Conservation (phyloP, 1,140 invertebrate genomes). For the Cotesia glomerata region DNA sequence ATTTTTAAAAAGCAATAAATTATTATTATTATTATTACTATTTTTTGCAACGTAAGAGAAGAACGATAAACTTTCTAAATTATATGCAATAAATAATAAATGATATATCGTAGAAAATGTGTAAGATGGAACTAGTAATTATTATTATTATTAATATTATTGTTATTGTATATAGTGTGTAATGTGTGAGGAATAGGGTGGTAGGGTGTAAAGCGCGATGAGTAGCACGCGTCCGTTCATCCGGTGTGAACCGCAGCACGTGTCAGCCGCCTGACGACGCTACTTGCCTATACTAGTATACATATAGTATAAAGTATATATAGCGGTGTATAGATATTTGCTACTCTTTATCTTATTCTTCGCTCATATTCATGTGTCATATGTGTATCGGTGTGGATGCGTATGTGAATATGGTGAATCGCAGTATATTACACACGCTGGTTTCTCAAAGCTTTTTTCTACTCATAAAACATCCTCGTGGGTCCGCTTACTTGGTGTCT, state of each 20-base stretch:
- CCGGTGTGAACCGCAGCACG: conserved; percentile 30
- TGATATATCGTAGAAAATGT: too few species aligned
- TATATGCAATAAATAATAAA: too few species aligned
- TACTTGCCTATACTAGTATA: not conserved
- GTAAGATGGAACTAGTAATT: too few species aligned
- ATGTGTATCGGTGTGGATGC: not conserved
- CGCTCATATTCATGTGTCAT: not conserved
- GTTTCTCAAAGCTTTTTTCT: not conserved
- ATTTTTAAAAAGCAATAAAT: too few species aligned
- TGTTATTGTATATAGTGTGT: too few species aligned
- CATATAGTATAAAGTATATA: not conserved
- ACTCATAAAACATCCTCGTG: not conserved
- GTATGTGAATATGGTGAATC: too few species aligned
- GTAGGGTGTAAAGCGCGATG: not conserved
- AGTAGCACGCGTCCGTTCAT: conserved; percentile 9
- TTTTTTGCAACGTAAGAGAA: too few species aligned
- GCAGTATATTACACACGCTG: not conserved
- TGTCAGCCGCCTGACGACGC: conserved; percentile 8
- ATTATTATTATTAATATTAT: too few species aligned
- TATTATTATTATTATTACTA: too few species aligned
- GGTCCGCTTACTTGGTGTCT: too few species aligned
- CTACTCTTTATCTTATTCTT: not conserved
- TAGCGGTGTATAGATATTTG: not conserved
- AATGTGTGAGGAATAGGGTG: not conserved
- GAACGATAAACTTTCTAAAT: too few species aligned